phyloP scores from a whole-genome alignment of 2,888 invertebrate species.

The Conus canariensis region DNA sequence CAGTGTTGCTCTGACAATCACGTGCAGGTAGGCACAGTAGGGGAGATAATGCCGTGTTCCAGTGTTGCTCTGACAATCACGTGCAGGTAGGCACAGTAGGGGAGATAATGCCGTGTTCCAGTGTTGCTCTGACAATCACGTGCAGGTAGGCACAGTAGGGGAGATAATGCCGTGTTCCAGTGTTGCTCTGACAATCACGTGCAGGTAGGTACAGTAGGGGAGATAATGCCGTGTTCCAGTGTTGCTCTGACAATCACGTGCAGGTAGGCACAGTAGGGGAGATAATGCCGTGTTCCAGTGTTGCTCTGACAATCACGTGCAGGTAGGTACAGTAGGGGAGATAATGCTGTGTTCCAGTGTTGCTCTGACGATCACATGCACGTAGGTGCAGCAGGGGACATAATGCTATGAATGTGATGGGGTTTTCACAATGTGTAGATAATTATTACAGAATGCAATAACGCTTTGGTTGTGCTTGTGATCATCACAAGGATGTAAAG shows the following conservation, averaged over 20 bases:
- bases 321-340: conserved; percentile 70
- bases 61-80: conserved; percentile 81
- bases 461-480: too few relatives aligned
- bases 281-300: conserved; percentile 81
- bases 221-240: conserved; percentile 81
- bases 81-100: conserved; percentile 75
- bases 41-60: conserved; percentile 79
- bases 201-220: conserved; percentile 54
- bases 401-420: conserved; percentile 71
- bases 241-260: conserved; percentile 79
- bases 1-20: too few relatives aligned
- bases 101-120: conserved; percentile 79
- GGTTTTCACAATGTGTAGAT: too few relatives aligned
- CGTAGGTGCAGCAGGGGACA: conserved; percentile 66
- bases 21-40: too few relatives aligned
- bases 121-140: conserved; percentile 81
- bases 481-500: too few relatives aligned
- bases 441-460: too few relatives aligned
- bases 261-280: conserved; percentile 74
- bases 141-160: conserved; percentile 75
- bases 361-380: conserved; percentile 78
- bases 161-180: too few relatives aligned
- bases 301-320: conserved; percentile 78
- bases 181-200: too few relatives aligned
- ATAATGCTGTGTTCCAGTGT: conserved; percentile 82